phyloP scores from a whole-genome alignment of 37 sponge, comb jelly and placozoan species.

The Oopsacas minuta region DNA sequence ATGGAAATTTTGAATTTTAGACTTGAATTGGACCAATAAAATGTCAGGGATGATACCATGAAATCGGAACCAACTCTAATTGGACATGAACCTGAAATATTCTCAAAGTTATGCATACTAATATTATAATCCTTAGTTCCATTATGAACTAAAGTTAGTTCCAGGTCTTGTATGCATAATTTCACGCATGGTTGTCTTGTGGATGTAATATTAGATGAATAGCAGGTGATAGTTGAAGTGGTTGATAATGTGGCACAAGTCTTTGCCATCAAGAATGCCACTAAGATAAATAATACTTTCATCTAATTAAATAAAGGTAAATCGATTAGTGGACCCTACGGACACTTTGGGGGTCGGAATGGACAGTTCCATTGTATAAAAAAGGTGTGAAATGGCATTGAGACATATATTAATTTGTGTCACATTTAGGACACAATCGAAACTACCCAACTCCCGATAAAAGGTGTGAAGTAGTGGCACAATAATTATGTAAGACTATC shows the following conservation, averaged over 20 bases:
- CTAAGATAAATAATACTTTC: neutral
- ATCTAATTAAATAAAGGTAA: neutral
- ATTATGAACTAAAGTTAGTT: neutral
- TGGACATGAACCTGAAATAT: neutral
- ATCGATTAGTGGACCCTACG: too few species aligned
- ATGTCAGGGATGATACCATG: neutral
- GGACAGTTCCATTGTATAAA: too few species aligned
- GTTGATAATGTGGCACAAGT: neutral
- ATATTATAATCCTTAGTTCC: neutral
- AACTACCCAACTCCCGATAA: too few species aligned
- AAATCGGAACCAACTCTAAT: neutral
- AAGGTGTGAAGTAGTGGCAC: too few species aligned
- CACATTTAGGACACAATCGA: too few species aligned
- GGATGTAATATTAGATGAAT: neutral
- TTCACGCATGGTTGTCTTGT: neutral
- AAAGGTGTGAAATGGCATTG: too few species aligned
- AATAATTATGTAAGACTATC: neutral
- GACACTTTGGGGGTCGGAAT: too few species aligned
- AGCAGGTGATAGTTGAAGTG: neutral
- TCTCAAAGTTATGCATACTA: neutral
- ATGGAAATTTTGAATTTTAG: neutral
- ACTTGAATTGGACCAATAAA: neutral
- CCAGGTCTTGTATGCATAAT: neutral
- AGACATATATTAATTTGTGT: too few species aligned
- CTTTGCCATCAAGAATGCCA: neutral